Percentiles rank a stretch among this genome's conserved stretches.
These are phyloP conservation scores for Arizona elegans DNA, from an alignment of 2,113 vertebrate genomes.

Conservation along the genomic window DNA sequence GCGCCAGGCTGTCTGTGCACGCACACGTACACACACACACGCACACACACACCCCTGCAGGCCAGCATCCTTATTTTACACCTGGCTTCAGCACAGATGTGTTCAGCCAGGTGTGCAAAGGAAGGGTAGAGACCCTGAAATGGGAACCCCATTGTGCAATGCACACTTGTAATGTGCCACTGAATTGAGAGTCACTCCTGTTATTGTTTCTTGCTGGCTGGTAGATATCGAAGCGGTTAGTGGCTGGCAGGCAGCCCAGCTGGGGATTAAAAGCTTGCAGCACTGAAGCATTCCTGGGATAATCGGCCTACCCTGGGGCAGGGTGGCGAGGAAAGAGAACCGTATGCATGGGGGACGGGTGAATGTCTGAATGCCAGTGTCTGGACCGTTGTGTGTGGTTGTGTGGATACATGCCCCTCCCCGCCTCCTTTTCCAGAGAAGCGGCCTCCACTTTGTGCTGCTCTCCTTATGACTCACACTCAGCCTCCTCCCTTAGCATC, in stretches of 20 bases:
- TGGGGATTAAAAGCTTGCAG: slow-evolving; percentile 12
- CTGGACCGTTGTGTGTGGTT: neutral
- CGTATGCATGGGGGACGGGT: neutral
- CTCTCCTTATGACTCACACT: neutral
- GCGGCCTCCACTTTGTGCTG: neutral
- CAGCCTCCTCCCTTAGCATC: slow-evolving; percentile 21
- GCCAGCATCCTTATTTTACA: too few relatives aligned
- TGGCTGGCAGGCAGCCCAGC: slow-evolving; percentile 1
- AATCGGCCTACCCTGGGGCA: neutral
- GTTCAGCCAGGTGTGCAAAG: neutral
- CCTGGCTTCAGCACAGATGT: too few relatives aligned
- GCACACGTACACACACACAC: too few relatives aligned
- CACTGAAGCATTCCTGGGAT: slow-evolving; percentile 25
- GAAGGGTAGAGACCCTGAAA: neutral
- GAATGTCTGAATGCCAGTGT: neutral
- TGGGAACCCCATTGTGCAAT: neutral
- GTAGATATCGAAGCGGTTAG: neutral
- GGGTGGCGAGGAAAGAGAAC: neutral
- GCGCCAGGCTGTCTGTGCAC: too few relatives aligned
- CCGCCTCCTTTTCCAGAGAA: neutral
- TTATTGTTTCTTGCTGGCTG: neutral
- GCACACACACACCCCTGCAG: too few relatives aligned
- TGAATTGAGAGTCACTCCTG: neutral
- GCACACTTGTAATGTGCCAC: neutral
- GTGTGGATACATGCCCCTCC: too few relatives aligned